These are phyloP conservation scores for Euzophera pinguis DNA, from an alignment of 2,888 invertebrate genomes.

Conservation along the genomic window DNA sequence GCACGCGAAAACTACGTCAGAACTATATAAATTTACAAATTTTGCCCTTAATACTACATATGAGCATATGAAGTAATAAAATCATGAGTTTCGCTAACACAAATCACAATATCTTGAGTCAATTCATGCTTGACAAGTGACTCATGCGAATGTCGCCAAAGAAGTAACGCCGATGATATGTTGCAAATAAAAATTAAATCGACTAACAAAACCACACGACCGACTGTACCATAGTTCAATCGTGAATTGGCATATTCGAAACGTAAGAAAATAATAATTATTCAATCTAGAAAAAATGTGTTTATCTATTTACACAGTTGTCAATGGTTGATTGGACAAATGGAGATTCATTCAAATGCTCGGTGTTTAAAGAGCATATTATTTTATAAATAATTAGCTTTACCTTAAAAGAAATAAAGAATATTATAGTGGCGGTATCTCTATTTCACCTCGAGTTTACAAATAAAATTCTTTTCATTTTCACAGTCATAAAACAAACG, in stretches of 20 bases:
- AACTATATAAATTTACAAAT: constrained; percentile 1
- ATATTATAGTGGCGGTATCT: too few species aligned
- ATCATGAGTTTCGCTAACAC: constrained; percentile 13
- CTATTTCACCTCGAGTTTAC: too few species aligned
- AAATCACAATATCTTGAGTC: constrained; percentile 20
- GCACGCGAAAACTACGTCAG: not conserved
- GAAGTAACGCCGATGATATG: constrained; percentile 34
- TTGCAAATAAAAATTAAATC: constrained; percentile 42
- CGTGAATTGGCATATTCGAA: constrained; percentile 16
- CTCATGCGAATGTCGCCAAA: constrained; percentile 33
- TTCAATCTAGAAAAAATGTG: constrained; percentile 16
- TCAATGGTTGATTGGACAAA: too few species aligned
- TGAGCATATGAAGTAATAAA: constrained; percentile 2
- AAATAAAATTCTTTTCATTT: too few species aligned
- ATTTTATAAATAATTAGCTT: too few species aligned
- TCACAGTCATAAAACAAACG: too few species aligned
- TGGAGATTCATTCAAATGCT: too few species aligned
- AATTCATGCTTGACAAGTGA: constrained; percentile 42
- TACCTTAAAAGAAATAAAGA: too few species aligned
- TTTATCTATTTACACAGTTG: too few species aligned
- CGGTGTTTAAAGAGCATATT: too few species aligned
- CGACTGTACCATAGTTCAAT: constrained; percentile 22
- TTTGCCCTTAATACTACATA: constrained; percentile 8
- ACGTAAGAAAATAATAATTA: not conserved
- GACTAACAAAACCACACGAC: constrained; percentile 26